Conservation (phyloP, 1,140 invertebrate species). For the Onthophagus taurus region DNA sequence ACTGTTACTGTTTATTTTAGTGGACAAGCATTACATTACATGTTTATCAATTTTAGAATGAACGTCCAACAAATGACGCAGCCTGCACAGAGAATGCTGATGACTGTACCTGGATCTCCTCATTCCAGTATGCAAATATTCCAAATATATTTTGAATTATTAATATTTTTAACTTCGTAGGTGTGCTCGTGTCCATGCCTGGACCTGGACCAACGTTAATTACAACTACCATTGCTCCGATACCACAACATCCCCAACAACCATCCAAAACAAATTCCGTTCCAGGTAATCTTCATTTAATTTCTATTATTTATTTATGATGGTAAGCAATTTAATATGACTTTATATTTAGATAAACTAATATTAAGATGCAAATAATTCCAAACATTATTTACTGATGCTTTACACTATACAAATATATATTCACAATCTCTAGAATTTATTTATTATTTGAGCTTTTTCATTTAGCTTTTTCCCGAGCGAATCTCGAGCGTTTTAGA, state of each 20-base stretch:
- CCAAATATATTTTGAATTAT: neutral
- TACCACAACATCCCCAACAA: constrained; percentile 28
- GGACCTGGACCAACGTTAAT: constrained; percentile 33
- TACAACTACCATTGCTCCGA: constrained; percentile 21
- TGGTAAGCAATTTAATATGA: no score
- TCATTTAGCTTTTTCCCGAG: no score
- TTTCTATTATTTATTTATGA: no score
- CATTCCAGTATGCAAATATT: constrained; percentile 24
- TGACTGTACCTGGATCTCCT: constrained; percentile 28
- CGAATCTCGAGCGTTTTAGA: no score
- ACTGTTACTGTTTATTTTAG: neutral
- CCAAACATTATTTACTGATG: no score
- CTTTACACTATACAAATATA: no score
- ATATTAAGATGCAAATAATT: no score
- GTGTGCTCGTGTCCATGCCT: constrained; percentile 36
- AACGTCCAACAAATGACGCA: constrained; percentile 35
- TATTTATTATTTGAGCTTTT: no score
- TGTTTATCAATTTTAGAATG: constrained; percentile 23
- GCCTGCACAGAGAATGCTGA: constrained; percentile 31
- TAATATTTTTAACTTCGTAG: constrained; percentile 17
- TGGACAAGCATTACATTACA: neutral
- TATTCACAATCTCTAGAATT: no score
- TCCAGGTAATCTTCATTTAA: neutral
- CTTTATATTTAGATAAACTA: no score
- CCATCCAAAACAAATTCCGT: constrained; percentile 13